A percentile compares a stretch with the other conserved stretches of the same genome.
Evolutionary conservation across 2,888 invertebrate genomes (phyloP).

Genomic region (Nomada lathburiana): DNA sequence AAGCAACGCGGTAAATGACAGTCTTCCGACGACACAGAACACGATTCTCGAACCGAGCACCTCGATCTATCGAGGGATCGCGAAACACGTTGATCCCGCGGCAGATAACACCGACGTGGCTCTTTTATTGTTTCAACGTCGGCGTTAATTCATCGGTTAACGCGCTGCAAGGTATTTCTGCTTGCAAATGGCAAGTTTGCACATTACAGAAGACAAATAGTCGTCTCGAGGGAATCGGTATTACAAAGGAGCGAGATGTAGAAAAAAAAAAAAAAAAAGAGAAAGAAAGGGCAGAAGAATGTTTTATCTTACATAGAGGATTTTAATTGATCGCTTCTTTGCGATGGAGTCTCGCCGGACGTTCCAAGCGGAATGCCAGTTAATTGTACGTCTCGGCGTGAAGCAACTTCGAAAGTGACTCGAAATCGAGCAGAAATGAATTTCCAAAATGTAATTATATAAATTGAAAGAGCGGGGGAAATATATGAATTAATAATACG

Average conservation of each 20-base stretch:
- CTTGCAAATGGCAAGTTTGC: not conserved
- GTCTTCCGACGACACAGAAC: conserved; percentile 45
- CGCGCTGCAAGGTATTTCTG: not conserved
- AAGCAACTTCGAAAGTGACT: too few relatives aligned
- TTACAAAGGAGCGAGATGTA: not conserved
- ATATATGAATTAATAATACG: too few relatives aligned
- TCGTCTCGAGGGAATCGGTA: not conserved
- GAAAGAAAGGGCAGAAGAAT: too few relatives aligned
- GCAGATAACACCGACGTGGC: conserved; percentile 46
- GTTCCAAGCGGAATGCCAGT: too few relatives aligned
- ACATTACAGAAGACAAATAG: not conserved
- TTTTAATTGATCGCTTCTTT: too few relatives aligned
- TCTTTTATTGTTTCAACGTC: conserved; percentile 39
- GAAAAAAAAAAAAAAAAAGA: not conserved
- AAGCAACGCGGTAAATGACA: conserved; percentile 39
- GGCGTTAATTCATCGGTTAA: conserved; percentile 26
- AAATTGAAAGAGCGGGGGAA: too few relatives aligned
- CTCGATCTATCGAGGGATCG: conserved; percentile 47
- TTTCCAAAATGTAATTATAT: too few relatives aligned
- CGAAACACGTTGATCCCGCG: conserved; percentile 38
- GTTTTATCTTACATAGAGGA: too few relatives aligned
- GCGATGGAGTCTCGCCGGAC: too few relatives aligned
- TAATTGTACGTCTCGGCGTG: too few relatives aligned
- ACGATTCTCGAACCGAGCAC: conserved; percentile 48
- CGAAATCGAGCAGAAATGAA: too few relatives aligned